A percentile compares a stretch with the other conserved stretches of the same genome.
Conservation (phyloP, 92 coral and sea anemone genomes). For the Muricea muricata region DNA sequence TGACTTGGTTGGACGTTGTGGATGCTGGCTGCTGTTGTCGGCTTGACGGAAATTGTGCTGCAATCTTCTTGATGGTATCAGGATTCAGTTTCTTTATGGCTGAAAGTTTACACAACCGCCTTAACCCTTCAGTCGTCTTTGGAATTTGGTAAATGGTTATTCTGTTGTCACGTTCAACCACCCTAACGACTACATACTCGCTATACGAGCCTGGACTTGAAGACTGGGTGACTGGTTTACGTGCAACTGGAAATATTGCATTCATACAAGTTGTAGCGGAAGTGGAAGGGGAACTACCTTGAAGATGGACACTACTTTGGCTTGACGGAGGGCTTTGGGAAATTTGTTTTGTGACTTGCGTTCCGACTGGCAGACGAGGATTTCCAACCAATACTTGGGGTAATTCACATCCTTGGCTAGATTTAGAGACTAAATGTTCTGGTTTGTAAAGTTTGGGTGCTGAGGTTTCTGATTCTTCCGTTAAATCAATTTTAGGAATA, state of each 20-base stretch:
- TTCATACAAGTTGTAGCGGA: background rate
- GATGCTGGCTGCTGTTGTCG: background rate
- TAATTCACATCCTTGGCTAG: background rate
- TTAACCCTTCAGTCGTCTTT: background rate
- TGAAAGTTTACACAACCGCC: background rate
- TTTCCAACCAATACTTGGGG: background rate
- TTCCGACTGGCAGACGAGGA: background rate
- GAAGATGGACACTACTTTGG: background rate
- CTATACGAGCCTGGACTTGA: background rate
- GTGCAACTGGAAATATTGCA: background rate
- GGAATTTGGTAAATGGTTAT: background rate
- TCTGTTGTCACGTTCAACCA: background rate
- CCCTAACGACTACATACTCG: background rate
- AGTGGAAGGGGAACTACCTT: background rate
- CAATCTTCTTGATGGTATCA: background rate
- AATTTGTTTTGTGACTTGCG: background rate
- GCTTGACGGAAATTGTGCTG: background rate
- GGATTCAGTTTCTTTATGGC: background rate
- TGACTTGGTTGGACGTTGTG: background rate
- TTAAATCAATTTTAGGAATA: background rate
- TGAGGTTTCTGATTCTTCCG: background rate
- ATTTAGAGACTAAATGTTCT: background rate
- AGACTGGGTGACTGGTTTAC: background rate
- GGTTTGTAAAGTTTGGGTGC: background rate
- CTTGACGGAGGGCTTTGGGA: background rate